Conservation (phyloP, 2,113 vertebrate genomes). For the Xenus cinereus region DNA sequence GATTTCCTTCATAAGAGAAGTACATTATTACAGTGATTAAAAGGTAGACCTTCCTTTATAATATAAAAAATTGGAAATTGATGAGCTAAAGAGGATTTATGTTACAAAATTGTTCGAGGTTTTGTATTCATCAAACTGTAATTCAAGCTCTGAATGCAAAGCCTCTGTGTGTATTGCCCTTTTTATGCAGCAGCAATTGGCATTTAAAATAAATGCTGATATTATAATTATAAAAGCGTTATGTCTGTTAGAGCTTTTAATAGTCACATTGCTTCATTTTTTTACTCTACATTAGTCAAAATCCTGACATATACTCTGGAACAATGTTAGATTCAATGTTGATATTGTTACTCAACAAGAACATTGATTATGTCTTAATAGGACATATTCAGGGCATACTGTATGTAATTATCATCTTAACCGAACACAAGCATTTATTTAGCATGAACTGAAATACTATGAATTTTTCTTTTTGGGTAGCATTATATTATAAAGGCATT, state of each 20-base stretch:
- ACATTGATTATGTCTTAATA: conserved; percentile 46
- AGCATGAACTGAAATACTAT: neutral
- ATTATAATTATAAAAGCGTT: conserved; percentile 43
- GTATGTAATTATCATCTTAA: conserved; percentile 29
- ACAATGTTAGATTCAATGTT: conserved; percentile 10
- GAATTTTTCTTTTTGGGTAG: neutral
- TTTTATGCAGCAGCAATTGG: neutral
- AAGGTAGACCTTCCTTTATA: neutral
- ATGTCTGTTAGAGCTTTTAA: conserved; percentile 16
- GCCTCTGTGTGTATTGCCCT: neutral
- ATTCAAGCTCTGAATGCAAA: neutral
- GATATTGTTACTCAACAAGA: conserved; percentile 47
- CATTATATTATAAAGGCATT: neutral
- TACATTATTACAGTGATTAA: conserved; percentile 47
- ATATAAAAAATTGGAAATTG: conserved; percentile 8
- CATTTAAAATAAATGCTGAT: conserved; percentile 49
- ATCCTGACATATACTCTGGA: neutral
- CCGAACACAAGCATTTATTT: conserved; percentile 31
- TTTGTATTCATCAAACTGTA: conserved; percentile 18
- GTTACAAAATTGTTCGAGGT: neutral
- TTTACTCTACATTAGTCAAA: conserved; percentile 23
- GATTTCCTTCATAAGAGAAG: conserved; percentile 32
- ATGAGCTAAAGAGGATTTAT: conserved; percentile 17
- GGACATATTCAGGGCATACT: neutral
- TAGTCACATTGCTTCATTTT: neutral